phyloP scores from a whole-genome alignment of 2,888 invertebrate genomes.

The Heliconius aoede region DNA sequence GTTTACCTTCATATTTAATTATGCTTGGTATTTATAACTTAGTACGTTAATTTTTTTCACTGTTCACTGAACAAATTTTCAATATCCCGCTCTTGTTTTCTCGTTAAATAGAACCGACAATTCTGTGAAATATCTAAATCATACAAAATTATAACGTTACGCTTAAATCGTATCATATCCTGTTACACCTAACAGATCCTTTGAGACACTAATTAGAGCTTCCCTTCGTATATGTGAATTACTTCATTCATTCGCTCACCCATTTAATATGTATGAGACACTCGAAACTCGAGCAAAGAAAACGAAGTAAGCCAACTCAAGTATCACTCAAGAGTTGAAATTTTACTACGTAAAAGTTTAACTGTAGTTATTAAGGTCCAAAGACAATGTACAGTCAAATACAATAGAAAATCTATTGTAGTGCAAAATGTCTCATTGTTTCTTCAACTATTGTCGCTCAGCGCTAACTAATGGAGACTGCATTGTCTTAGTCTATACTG shows the following conservation, averaged over 20 bases:
- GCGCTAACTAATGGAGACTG: conserved; percentile 76
- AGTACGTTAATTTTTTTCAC: too few relatives aligned
- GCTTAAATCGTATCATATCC: conserved; percentile 4
- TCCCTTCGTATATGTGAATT: conserved; percentile 48
- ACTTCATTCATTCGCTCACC: conserved; percentile 59
- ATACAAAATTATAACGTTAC: conserved; percentile 18
- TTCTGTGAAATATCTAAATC: background rate
- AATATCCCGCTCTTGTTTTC: too few relatives aligned
- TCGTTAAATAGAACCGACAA: too few relatives aligned
- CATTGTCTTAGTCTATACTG: conserved; percentile 70
- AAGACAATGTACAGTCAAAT: conserved; percentile 73
- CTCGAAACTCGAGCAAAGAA: conserved; percentile 61
- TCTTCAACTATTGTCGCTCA: conserved; percentile 67
- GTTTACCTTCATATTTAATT: too few relatives aligned
- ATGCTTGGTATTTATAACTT: too few relatives aligned
- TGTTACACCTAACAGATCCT: conserved; percentile 28
- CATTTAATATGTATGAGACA: conserved; percentile 71
- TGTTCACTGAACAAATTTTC: too few relatives aligned
- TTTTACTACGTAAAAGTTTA: conserved; percentile 64
- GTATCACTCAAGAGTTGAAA: conserved; percentile 63
- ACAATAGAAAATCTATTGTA: conserved; percentile 79
- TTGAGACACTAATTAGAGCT: conserved; percentile 37
- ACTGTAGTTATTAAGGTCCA: conserved; percentile 64
- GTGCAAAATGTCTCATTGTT: conserved; percentile 77
- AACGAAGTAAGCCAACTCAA: conserved; percentile 55